Evolutionary conservation across 2,888 invertebrate genomes (phyloP).

Genomic region (Andrena chrysosceles): DNA sequence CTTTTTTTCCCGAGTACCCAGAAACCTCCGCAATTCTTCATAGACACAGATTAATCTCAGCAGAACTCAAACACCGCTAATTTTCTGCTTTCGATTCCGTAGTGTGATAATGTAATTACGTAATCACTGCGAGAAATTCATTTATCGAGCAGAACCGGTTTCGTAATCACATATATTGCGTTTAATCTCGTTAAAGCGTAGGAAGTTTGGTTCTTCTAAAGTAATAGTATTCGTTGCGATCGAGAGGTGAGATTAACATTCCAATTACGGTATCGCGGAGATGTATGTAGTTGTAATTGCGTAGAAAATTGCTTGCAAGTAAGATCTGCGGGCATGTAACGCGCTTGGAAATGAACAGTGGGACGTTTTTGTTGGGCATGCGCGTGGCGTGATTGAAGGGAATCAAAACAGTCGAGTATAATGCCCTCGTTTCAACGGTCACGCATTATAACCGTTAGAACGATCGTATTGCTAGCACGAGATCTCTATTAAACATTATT

Average conservation of each 20-base stretch:
- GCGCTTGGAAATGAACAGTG: background rate
- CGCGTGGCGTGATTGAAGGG: background rate
- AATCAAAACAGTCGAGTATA: slow-evolving; percentile 34
- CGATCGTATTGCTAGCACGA: slow-evolving; percentile 32
- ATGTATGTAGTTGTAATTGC: background rate
- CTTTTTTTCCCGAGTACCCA: background rate
- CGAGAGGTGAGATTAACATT: background rate
- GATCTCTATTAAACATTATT: slow-evolving; percentile 39
- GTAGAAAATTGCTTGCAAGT: background rate
- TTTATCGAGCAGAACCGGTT: background rate
- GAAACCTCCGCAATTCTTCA: background rate
- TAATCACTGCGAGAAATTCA: background rate
- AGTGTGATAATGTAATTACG: background rate
- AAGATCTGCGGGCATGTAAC: background rate
- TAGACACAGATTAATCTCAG: background rate
- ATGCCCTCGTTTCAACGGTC: slow-evolving; percentile 47
- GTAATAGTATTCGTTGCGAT: background rate
- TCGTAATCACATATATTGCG: background rate
- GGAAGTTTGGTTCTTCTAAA: background rate
- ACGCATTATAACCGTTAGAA: slow-evolving; percentile 48
- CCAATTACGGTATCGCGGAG: background rate
- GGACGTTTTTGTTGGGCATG: background rate
- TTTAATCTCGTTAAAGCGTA: slow-evolving; percentile 6
- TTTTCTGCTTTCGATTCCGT: background rate
- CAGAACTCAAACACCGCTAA: background rate